phyloP scores from a whole-genome alignment of 2,888 invertebrate genomes.

The Smittia aterrima region DNA sequence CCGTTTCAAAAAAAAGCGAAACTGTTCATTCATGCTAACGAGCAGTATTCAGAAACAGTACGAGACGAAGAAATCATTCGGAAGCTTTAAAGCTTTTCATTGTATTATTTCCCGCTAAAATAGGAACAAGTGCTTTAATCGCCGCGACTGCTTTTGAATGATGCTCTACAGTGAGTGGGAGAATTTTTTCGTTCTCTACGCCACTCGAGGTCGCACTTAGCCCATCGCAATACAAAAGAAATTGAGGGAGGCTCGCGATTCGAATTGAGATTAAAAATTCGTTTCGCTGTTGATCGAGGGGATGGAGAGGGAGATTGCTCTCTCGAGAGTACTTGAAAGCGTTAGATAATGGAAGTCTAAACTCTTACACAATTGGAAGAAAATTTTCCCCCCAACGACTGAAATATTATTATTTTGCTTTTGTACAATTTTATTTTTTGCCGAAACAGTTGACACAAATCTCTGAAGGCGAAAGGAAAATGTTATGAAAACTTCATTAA shows the following conservation, averaged over 20 bases:
- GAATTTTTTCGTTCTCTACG: neutral
- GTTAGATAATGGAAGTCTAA: slow-evolving; percentile 1
- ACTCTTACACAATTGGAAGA: neutral
- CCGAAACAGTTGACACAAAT: neutral
- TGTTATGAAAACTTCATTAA: neutral
- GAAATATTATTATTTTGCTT: neutral
- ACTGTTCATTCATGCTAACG: slow-evolving; percentile 8
- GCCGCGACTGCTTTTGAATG: slow-evolving; percentile 30
- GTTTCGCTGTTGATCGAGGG: neutral
- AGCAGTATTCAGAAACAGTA: slow-evolving; percentile 2
- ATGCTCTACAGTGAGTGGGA: neutral
- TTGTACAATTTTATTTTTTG: neutral
- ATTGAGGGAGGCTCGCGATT: neutral
- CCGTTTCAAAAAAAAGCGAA: neutral
- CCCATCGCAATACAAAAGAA: neutral
- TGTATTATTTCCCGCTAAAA: neutral
- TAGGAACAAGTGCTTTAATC: slow-evolving; percentile 27
- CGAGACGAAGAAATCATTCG: slow-evolving; percentile 13
- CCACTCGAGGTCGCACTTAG: neutral
- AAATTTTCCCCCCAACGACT: neutral
- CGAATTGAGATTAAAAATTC: slow-evolving; percentile 21
- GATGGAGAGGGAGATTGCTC: neutral
- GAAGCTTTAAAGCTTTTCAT: slow-evolving; percentile 26
- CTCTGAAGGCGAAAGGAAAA: neutral
- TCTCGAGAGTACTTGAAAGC: neutral